Evolutionary conservation across 2,113 vertebrate species (phyloP).

Genomic region (Recurvirostra avosetta): DNA sequence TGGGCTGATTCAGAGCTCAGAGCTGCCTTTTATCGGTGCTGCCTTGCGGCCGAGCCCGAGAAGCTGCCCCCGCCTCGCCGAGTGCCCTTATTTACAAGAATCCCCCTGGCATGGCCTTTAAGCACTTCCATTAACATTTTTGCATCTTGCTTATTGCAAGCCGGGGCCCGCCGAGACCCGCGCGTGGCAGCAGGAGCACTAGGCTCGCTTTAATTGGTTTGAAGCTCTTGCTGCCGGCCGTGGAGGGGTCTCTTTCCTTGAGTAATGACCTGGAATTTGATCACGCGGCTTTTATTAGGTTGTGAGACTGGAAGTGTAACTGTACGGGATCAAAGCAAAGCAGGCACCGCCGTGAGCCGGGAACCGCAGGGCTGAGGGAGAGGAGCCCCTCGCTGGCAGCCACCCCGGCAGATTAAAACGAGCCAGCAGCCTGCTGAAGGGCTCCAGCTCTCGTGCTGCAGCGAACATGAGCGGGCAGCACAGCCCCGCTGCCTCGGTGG

Average conservation of each 20-base stretch:
- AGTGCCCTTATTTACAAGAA: not conserved
- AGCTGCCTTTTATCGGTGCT: not conserved
- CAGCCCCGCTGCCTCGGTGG: rapidly evolving
- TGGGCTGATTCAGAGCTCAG: not conserved
- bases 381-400: not conserved
- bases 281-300: not conserved
- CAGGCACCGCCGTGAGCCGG: rapidly evolving
- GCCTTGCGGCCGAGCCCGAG: not conserved
- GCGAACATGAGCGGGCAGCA: rapidly evolving
- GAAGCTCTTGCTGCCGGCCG: not conserved
- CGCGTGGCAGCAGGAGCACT: not conserved
- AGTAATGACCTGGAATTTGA: slow-evolving; percentile 68
- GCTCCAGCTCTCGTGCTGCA: not conserved
- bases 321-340: slow-evolving; percentile 16
- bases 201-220: slow-evolving; percentile 41
- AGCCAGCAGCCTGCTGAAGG: not conserved
- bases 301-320: not conserved
- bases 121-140: not conserved
- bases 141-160: not conserved
- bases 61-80: not conserved
- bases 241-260: slow-evolving; percentile 44
- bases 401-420: not conserved
- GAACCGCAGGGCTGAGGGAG: not conserved
- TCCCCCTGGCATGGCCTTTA: not conserved
- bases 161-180: not conserved